phyloP scores from a whole-genome alignment of 2,113 vertebrate genomes.

The Sinocyclocheilus grahami region DNA sequence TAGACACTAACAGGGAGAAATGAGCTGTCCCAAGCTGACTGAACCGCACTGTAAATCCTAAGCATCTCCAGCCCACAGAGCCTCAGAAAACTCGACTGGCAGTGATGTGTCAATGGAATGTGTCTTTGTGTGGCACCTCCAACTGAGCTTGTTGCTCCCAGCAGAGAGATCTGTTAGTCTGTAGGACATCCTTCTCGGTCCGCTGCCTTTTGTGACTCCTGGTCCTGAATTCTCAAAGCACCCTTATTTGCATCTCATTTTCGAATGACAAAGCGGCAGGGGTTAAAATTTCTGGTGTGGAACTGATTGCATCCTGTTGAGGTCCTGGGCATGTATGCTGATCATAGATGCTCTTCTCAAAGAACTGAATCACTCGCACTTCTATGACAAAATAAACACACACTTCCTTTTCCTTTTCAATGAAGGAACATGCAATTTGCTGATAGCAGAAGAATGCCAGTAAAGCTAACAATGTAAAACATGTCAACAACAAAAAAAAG shows the following conservation, averaged over 20 bases:
- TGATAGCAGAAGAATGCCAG: background rate
- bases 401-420: constrained; percentile 52
- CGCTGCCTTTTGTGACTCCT: constrained; percentile 58
- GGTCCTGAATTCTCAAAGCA: constrained; percentile 62
- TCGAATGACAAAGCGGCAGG: constrained; percentile 59
- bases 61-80: constrained; percentile 31
- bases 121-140: constrained; percentile 61
- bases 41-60: background rate
- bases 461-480: constrained; percentile 5
- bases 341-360: constrained; percentile 47
- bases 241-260: constrained; percentile 77
- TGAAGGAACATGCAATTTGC: constrained; percentile 48
- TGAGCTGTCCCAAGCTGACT: background rate
- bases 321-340: constrained; percentile 50
- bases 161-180: constrained; percentile 72
- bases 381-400: constrained; percentile 46
- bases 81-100: constrained; percentile 37
- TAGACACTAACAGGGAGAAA: constrained; percentile 17
- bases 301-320: constrained; percentile 66
- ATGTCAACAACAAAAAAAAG: background rate
- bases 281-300: constrained; percentile 67
- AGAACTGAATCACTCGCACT: constrained; percentile 49
- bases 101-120: constrained; percentile 49
- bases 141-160: constrained; percentile 62
- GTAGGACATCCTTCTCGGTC: constrained; percentile 62